Evolutionary conservation across 1,140 invertebrate genomes (phyloP).

Genomic region (Thaumatotibia leucotreta): DNA sequence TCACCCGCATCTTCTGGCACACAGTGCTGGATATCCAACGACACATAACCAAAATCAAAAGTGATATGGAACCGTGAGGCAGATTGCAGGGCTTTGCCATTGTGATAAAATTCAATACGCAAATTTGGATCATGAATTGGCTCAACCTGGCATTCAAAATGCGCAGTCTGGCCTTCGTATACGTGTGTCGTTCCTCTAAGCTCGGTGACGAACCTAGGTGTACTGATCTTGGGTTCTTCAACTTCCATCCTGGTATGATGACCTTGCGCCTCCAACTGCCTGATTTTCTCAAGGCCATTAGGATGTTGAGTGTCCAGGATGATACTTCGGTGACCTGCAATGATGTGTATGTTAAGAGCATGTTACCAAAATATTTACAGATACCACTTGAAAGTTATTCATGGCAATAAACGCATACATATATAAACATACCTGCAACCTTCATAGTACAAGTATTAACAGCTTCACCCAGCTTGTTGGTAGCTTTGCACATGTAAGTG

Average conservation of each 20-base stretch:
- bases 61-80: slow-evolving; percentile 94
- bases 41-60: slow-evolving; percentile 96
- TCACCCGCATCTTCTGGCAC: slow-evolving; percentile 96
- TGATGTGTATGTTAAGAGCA: background rate
- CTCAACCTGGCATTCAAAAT: slow-evolving; percentile 94
- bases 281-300: slow-evolving; percentile 94
- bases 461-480: slow-evolving; percentile 93
- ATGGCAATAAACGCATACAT: slow-evolving; percentile 1
- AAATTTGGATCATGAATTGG: slow-evolving; percentile 94
- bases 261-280: slow-evolving; percentile 90
- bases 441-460: slow-evolving; percentile 94
- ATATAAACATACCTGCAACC: slow-evolving; percentile 80
- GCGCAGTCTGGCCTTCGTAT: slow-evolving; percentile 90
- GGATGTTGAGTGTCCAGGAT: slow-evolving; percentile 95
- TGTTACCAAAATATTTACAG: background rate
- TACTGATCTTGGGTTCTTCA: slow-evolving; percentile 85
- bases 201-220: slow-evolving; percentile 90
- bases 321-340: slow-evolving; percentile 85
- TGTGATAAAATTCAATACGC: slow-evolving; percentile 93
- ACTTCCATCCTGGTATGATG: slow-evolving; percentile 86
- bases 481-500: slow-evolving; percentile 96
- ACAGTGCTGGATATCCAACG: slow-evolving; percentile 92
- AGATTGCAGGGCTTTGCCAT: slow-evolving; percentile 91
- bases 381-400: background rate
- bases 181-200: slow-evolving; percentile 90